Evolutionary conservation across 2,797 vertebrate genomes (phyloP).

Genomic region (Periophthalmus magnuspinnatus): DNA sequence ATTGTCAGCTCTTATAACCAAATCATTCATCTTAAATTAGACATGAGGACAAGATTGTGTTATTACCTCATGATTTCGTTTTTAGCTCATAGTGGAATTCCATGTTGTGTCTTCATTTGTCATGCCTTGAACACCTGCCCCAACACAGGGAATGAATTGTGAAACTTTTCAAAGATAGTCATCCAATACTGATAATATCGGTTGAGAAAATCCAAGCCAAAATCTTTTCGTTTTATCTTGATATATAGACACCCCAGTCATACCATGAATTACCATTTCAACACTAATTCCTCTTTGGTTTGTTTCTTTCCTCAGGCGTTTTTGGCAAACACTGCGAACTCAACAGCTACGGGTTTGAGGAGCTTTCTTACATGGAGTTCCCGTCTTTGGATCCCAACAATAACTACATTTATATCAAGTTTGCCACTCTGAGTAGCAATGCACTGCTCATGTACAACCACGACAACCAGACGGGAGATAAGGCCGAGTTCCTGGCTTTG

Average conservation of each 20-base stretch:
- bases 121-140: constrained; percentile 2
- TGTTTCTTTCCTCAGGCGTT: constrained; percentile 82
- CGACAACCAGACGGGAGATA: constrained; percentile 96
- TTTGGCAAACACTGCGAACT: constrained; percentile 98
- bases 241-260: constrained; percentile 44
- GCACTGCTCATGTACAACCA: constrained; percentile 93
- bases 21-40: constrained; percentile 12
- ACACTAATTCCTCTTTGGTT: constrained; percentile 37
- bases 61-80: constrained; percentile 26
- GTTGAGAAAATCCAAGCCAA: constrained; percentile 1
- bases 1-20: too few species aligned
- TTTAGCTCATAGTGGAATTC: constrained; percentile 37
- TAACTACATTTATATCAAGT: constrained; percentile 98
- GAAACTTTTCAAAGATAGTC: constrained; percentile 9
- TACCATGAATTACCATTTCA: constrained; percentile 46
- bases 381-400: constrained; percentile 97
- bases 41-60: constrained; percentile 16
- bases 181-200: constrained; percentile 12
- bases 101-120: constrained; percentile 48
- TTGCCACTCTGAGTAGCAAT: constrained; percentile 89
- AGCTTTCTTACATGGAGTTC: constrained; percentile 97
- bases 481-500: constrained; percentile 92
- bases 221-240: constrained; percentile 35
- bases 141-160: neutral
- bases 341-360: constrained; percentile 97